Evolutionary conservation across 2,888 invertebrate species (phyloP), one percentile per base, ranked within the genome.

Genomic region (Xanthia icteritia): DNA sequence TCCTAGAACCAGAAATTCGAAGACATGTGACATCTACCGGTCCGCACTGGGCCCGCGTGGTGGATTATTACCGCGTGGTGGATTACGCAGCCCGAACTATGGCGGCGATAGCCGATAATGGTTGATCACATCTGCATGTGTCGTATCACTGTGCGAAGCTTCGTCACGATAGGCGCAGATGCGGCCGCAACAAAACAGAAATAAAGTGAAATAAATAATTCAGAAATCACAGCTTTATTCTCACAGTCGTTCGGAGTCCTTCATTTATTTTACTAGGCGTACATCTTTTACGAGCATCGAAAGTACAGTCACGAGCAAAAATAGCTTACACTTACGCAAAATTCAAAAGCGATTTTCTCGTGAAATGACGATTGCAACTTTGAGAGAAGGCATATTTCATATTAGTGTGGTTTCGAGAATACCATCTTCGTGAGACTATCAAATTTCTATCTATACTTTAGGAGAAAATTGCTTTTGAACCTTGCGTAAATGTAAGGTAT

Each of bases 211-310:
- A 79, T 54, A 79, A 80, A 79, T 79, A 48, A 79, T 80, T 73
- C 58, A 66, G 56, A 61, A 39, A 66, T 66, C 73, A 60, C 42
- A 31, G 54, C 66, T 73, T 73, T 66, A 79, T 79, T 66, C n/a
- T 48, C 39, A 8, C 45, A 48, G 58, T 63, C 58, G 36, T 80
- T 80, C 31, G 56, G 63, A 79, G 70, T 48, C 76, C 76, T 58
- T 76, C 61, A 56, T 81, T 81, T 81, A 76, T 54, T 81, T 81
- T 81, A 76, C 66, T 76, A 45, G 56, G 11, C 61, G 36, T n/a
- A 11, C 45, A 68, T 76, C 27, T 77, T 81, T 81, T 77, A 82
- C 71, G 77, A 82, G 77, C 68, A 54, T 60, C 54, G 45, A 72
- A 45, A 45, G 42, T 31, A 74, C n/a, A 68, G 36, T 51, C 31